A percentile compares a stretch with the other conserved stretches of the same genome.
phyloP scores from a whole-genome alignment of 1,140 invertebrate species.

The Bursaphelenchus mucronatus region DNA sequence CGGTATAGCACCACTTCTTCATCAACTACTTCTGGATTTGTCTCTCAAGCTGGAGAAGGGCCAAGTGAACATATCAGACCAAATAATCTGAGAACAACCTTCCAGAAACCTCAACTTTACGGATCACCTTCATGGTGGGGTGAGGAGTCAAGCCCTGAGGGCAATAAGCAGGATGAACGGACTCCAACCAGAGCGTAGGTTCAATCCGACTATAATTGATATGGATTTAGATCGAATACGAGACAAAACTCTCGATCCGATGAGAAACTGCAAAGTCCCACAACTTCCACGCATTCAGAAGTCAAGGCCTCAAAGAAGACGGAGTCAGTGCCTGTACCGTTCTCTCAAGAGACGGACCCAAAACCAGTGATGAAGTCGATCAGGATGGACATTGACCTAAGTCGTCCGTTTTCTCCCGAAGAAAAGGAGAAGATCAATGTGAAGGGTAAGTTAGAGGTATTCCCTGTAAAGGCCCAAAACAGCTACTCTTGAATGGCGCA shows the following conservation, averaged over 20 bases:
- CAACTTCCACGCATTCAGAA: neutral
- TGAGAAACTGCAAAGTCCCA: neutral
- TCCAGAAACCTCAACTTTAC: slow-evolving; percentile 3
- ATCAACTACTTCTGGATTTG: slow-evolving; percentile 42
- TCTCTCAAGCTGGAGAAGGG: slow-evolving; percentile 22
- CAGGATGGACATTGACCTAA: slow-evolving; percentile 47
- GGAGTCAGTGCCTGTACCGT: slow-evolving; percentile 3
- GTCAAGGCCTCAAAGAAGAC: neutral
- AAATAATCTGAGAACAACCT: slow-evolving; percentile 14
- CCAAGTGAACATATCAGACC: neutral
- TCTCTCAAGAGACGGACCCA: neutral
- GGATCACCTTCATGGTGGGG: slow-evolving; percentile 13
- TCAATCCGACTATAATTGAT: neutral
- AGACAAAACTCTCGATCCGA: slow-evolving; percentile 1
- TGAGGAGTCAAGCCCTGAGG: slow-evolving; percentile 4
- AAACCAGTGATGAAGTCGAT: slow-evolving; percentile 35
- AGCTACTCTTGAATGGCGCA: neutral
- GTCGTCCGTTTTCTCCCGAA: slow-evolving; percentile 10
- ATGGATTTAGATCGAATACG: neutral
- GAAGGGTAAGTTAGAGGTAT: slow-evolving; percentile 12
- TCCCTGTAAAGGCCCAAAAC: slow-evolving; percentile 21
- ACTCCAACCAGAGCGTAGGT: slow-evolving; percentile 10
- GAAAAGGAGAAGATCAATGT: neutral
- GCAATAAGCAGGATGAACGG: neutral
- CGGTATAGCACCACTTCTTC: slow-evolving; percentile 34